Percentiles rank a stretch among this genome's conserved stretches.
These are phyloP conservation scores for Sialia sialis DNA, from an alignment of 2,113 vertebrate genomes.

Conservation along the genomic window DNA sequence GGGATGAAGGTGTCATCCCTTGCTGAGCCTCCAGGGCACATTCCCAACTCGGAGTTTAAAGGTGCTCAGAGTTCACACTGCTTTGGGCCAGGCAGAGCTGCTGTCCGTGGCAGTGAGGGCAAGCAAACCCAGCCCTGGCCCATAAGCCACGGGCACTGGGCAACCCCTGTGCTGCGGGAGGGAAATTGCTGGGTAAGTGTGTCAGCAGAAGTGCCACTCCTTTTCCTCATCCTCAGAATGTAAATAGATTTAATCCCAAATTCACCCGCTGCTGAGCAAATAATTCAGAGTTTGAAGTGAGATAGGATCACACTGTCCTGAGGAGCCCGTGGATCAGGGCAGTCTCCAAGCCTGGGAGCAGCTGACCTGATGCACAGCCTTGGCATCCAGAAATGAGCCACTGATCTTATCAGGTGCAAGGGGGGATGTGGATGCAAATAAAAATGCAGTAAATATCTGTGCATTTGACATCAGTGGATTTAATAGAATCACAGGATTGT, in stretches of 20 bases:
- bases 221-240: background rate
- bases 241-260: background rate
- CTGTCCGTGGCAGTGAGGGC: background rate
- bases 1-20: background rate
- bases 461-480: background rate
- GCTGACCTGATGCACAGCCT: background rate
- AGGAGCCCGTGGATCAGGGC: background rate
- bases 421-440: background rate
- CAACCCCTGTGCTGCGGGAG: background rate
- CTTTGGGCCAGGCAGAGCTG: background rate
- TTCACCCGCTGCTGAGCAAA: background rate
- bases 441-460: accelerated
- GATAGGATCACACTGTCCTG: background rate
- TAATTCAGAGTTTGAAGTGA: background rate
- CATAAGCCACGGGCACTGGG: background rate
- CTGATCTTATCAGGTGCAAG: background rate
- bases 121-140: background rate
- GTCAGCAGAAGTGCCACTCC: background rate
- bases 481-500: background rate
- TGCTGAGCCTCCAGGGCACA: background rate
- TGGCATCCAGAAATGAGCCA: background rate
- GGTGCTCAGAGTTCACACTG: accelerated
- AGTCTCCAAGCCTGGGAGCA: background rate
- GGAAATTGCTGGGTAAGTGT: background rate
- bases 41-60: background rate